Conservation (phyloP, 1,140 invertebrate genomes). For the Drosophila repletoides region DNA sequence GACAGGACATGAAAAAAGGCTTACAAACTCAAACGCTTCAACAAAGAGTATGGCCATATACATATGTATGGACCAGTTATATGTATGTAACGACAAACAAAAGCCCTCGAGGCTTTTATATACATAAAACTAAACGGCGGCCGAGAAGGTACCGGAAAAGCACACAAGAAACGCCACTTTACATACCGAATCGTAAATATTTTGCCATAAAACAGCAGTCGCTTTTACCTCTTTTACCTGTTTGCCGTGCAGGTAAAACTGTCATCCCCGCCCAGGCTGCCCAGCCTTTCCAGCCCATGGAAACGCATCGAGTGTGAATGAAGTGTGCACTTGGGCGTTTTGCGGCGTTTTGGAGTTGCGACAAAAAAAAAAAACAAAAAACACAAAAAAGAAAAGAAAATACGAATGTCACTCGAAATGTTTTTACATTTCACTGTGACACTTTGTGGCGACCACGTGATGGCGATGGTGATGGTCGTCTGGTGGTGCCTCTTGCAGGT, state of each 20-base stretch:
- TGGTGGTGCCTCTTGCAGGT: constrained; percentile 26
- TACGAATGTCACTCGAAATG: constrained; percentile 68
- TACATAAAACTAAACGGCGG: constrained; percentile 37
- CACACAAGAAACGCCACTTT: constrained; percentile 77
- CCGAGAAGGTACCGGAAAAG: constrained; percentile 65
- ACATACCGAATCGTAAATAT: constrained; percentile 79
- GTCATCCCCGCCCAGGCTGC: neutral
- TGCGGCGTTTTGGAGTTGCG: constrained; percentile 68
- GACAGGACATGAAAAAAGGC: constrained; percentile 65
- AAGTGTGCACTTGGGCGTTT: constrained; percentile 74
- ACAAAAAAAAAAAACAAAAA: constrained; percentile 9
- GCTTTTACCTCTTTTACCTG: constrained; percentile 41
- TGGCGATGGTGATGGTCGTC: constrained; percentile 24
- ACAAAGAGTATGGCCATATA: neutral
- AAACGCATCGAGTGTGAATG: constrained; percentile 78
- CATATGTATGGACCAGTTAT: neutral
- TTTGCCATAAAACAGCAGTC: constrained; percentile 68
- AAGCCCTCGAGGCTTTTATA: constrained; percentile 64
- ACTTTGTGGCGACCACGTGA: constrained; percentile 60
- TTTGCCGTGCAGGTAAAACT: constrained; percentile 15
- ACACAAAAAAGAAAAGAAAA: constrained; percentile 34
- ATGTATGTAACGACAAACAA: constrained; percentile 44
- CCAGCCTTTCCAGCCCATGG: neutral
- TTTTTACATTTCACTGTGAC: constrained; percentile 67
- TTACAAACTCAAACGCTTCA: constrained; percentile 35